A percentile compares a stretch with the other conserved stretches of the same genome.
Conservation (phyloP, 2,888 invertebrate species). For the Tortrix viridana region DNA sequence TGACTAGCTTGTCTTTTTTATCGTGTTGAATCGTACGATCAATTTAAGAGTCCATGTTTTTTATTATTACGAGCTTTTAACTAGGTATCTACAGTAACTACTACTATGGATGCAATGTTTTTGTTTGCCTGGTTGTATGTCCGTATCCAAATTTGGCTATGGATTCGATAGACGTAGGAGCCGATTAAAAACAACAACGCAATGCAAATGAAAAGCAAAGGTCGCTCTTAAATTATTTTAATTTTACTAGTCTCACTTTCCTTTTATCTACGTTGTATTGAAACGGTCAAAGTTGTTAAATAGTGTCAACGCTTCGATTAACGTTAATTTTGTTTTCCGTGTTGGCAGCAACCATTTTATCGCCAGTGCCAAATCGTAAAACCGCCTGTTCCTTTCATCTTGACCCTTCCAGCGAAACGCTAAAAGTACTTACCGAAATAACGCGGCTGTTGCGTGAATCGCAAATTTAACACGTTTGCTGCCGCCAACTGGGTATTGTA, state of each 20-base stretch:
- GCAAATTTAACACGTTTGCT: background rate
- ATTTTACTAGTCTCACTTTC: no score
- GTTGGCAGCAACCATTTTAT: slow-evolving; percentile 33
- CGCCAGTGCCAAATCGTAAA: slow-evolving; percentile 34
- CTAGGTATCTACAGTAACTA: background rate
- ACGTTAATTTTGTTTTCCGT: slow-evolving; percentile 11
- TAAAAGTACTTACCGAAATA: slow-evolving; percentile 11
- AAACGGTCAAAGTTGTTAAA: background rate
- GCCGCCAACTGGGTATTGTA: no score
- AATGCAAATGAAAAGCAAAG: no score
- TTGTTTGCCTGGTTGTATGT: no score
- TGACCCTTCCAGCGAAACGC: slow-evolving; percentile 12
- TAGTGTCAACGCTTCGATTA: slow-evolving; percentile 1
- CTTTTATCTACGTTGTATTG: slow-evolving; percentile 8
- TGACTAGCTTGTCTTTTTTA: no score
- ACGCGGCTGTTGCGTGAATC: slow-evolving; percentile 6
- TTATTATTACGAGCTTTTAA: background rate
- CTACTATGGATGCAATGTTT: no score
- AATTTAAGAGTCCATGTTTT: no score
- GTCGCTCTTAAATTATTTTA: no score
- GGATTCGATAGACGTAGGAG: no score
- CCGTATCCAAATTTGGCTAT: no score
- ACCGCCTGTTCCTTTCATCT: slow-evolving; percentile 20
- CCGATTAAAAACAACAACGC: no score
- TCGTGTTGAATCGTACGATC: no score